phyloP scores from a whole-genome alignment of 2,797 vertebrate genomes.

The Tympanoctomys barrerae region DNA sequence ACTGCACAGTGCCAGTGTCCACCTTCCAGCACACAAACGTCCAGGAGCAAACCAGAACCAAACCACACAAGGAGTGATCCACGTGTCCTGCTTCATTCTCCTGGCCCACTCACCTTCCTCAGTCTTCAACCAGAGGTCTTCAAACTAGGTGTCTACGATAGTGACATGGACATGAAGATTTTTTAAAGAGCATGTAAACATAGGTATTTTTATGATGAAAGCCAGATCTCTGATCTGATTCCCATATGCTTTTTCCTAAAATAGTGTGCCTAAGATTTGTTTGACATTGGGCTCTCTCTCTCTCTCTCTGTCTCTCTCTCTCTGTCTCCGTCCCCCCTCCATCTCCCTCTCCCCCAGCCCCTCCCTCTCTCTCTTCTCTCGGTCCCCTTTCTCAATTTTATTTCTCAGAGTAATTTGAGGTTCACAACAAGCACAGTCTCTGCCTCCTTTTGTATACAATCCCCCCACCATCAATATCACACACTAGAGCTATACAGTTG shows the following conservation, averaged over 20 bases:
- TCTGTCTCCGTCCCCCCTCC: background rate
- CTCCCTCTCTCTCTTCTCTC: background rate
- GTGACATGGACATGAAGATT: background rate
- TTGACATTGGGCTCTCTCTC: background rate
- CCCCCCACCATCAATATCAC: background rate
- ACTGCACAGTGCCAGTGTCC: too few relatives aligned
- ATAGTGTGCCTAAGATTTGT: background rate
- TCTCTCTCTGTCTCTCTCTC: background rate
- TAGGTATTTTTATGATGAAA: background rate
- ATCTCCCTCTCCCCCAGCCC: background rate
- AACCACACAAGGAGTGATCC: background rate
- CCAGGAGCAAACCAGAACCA: background rate
- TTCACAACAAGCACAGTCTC: background rate
- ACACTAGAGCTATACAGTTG: background rate
- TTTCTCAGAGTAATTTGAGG: constrained; percentile 2
- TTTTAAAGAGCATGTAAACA: background rate
- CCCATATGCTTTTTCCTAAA: background rate
- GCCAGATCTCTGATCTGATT: background rate
- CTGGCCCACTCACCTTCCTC: background rate
- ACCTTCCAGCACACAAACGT: background rate
- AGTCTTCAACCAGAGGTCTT: background rate
- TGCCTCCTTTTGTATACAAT: background rate
- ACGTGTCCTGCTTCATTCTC: background rate
- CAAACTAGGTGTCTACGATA: background rate
- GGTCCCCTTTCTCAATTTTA: background rate